Evolutionary conservation across 2,113 vertebrate genomes (phyloP).

Genomic region (Stegostoma tigrinum): DNA sequence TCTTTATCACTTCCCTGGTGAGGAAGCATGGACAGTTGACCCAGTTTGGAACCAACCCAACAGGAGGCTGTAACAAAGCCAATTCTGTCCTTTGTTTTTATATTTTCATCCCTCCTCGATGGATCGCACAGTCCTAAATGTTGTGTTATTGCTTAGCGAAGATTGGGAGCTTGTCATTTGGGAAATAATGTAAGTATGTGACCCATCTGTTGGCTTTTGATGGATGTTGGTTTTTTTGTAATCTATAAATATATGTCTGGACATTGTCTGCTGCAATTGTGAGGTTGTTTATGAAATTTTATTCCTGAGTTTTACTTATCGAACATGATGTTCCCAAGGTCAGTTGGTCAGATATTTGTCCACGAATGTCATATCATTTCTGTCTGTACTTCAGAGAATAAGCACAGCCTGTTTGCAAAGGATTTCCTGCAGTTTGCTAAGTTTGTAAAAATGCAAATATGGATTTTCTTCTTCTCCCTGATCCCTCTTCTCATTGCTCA

Average conservation of each 20-base stretch:
- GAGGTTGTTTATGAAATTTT: background rate
- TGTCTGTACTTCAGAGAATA: background rate
- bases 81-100: background rate
- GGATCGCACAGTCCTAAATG: background rate
- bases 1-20: background rate
- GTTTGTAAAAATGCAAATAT: slow-evolving; percentile 14
- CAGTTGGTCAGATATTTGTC: background rate
- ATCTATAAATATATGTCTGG: background rate
- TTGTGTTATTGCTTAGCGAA: background rate
- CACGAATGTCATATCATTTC: background rate
- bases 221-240: background rate
- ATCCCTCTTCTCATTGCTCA: slow-evolving; percentile 38
- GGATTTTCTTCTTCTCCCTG: background rate
- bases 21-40: background rate
- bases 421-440: background rate
- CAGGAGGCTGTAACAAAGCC: background rate
- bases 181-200: background rate
- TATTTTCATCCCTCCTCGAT: background rate
- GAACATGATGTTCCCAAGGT: background rate
- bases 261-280: background rate
- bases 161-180: background rate
- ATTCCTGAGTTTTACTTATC: background rate
- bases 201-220: background rate
- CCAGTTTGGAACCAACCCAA: background rate
- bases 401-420: background rate